Base-by-base conservation (phyloP, 2,888 invertebrate genomes). In the Arctia plantaginis region DNA sequence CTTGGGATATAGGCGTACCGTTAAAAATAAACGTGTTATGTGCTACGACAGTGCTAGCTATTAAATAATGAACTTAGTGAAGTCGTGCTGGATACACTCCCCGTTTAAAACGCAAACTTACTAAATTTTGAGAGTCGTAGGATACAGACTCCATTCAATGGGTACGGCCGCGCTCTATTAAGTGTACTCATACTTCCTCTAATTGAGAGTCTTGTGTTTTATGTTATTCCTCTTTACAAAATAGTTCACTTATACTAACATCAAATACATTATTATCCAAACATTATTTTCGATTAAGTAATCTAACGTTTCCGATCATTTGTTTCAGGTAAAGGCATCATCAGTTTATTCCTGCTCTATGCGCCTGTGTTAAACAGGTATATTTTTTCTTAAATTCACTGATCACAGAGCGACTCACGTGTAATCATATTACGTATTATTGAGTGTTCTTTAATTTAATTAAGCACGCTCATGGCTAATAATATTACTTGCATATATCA, bases 381-480 rank as follows among this genome's bases (percentile, higher is more conserved):
- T 41, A 4, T 77, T 78, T 73, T 75, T 75, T 74, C 70, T 71
- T 15, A 62, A 79, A 75, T 76, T 77, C 55, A 77, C 69, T 33
- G 73, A 73, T 72, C 66, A 75, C 68, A 69, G 65, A 27, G 73
- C 30, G 30, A 7, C 27, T 66, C 41, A 27, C 47, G 72, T 70
- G 73, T 87, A 91, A 91, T 89, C 86, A 74, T 88, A 90, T 90
- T 87, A 90, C 76, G 81, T 77, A 79, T 76, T 77, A 84, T 82
- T 76, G 83, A 86, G 85, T 85, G 87, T 82, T 83, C 85, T 85
- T 80, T 89, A 88, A 90, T 88, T 86, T 74, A 85, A 90, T 91
- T 89, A 89, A 80, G 77, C 77, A 59, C 62, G 73, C 73, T 66
- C 66, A 64, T 10, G 70, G 18, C 23, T 69, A 74, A 75, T 74